phyloP scores from a whole-genome alignment of 2,888 invertebrate species.

The Pogonocherus hispidulus region DNA sequence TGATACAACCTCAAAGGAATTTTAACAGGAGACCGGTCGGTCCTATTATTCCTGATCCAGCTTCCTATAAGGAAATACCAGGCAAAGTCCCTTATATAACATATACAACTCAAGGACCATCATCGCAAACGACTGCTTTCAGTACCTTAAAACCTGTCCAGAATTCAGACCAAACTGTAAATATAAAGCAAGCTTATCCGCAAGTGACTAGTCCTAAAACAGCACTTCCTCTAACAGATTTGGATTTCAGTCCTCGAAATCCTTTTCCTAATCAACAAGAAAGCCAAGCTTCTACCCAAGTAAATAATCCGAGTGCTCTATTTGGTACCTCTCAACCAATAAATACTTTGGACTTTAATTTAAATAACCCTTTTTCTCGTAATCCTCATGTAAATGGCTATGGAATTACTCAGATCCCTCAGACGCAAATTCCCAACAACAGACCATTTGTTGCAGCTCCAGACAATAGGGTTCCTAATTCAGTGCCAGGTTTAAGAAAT shows the following conservation, averaged over 20 bases:
- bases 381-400: background rate
- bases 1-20: background rate
- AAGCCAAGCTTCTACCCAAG: background rate
- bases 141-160: background rate
- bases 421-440: background rate
- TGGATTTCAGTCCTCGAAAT: constrained; percentile 16
- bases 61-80: background rate
- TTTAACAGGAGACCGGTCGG: background rate
- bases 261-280: constrained; percentile 1
- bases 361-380: constrained; percentile 10
- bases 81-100: constrained; percentile 12
- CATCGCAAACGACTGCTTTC: background rate
- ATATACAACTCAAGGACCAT: constrained; percentile 8
- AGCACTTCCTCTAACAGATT: background rate
- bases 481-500: background rate
- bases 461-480: background rate
- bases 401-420: background rate
- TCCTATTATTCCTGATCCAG: background rate
- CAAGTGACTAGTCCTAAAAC: background rate
- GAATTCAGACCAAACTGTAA: background rate
- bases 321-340: background rate
- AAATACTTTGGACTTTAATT: constrained; percentile 7
- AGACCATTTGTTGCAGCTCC: background rate
- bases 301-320: background rate
- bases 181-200: background rate